Base-by-base conservation (phyloP, 1,140 invertebrate species). In the Eumeta japonica region DNA sequence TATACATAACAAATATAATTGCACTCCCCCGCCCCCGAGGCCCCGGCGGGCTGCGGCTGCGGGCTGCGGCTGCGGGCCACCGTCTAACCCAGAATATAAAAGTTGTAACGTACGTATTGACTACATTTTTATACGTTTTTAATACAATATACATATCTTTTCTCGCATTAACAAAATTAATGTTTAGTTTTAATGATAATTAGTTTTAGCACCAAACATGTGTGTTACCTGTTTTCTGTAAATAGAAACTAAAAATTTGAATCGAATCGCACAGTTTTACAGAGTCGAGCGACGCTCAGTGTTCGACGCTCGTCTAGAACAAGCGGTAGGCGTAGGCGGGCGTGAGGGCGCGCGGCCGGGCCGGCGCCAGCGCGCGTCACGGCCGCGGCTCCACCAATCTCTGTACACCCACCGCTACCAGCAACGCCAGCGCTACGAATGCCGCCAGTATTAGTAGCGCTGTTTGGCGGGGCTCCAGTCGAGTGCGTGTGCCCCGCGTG, bases 391-490 rank as follows among this genome's bases (percentile, higher is more conserved):
- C 67, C 47, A 78, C 70, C 45, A 75, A 58, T 29, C 62, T 57
- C 54, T 81, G 75, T 46, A 83, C 71, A 34, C 80, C 72, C 37
- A 83, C 76, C 27, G 85, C 83, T 44, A 85, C 74, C 36, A 83
- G 46, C 45, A 87, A 74, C 37, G 83, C 83, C 47, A 86, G 52
- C 40, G 86, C 35, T 20, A 80, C 76, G 61, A 88, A 81, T 20
- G 72, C 75, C 34, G 75, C 58, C 16, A 87, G 65, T 52, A 86
- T 79, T 30, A 87, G 73, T 37, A 82, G 65, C 35, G 84, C 83
- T 58, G 77, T 78, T 48, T 87, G 83, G 42, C 82, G 79, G 56
- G 86, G 83, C 15, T 79, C 79, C 54, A 85, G 38, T 74, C 63
- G 43, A n/a, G n/a, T n/a, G 48, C 48, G 43, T 16, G 59, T 16